Base-by-base conservation (phyloP, 1,140 invertebrate species). In the Ceratina japonica region DNA sequence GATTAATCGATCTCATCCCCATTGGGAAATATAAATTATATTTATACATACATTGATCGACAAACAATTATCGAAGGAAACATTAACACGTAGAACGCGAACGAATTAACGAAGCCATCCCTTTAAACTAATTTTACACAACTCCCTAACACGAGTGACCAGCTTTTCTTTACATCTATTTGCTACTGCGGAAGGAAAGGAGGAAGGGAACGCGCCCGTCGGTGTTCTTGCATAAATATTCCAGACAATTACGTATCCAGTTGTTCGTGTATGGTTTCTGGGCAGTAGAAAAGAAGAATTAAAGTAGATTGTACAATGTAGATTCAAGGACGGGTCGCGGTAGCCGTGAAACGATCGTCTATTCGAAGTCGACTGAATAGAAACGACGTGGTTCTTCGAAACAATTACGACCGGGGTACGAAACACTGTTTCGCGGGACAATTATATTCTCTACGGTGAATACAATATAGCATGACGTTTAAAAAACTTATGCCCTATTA, bases 401-500 rank as follows among this genome's bases (percentile, higher is more conserved):
- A 73, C 27, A 64, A 65, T 27, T 44, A 71, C 66, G 31, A 77
- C 54, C 20, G 68, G n/a, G 44, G 31, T 77, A 77, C 18, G 62
- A 72, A 77, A 63, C 51, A 56, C 51, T 68, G 69, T 56, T 58
- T 71, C 58, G 10, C 52, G 20, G 15, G 27, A 44, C 37, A 61
- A 49, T 77, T 70, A 59, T 64, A 62, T 20, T 20, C 69, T 54
- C 52, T 73, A 72, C 7, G 37, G 31, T 20, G 64, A 70, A 10
- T 74, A 44, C 37, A 44, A 4, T 31, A 31, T 54, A 52, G 64
- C 61, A 37, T 59, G 20, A 83, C 22, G 52, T 85, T 78, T 78
- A 66, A 84, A 70, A 86, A 87, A 81, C 69, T 75, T 71, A 81
- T 27, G 54, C 74, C 44, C 65, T 80, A 80, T 76, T 79, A 58